phyloP scores from a whole-genome alignment of 2,888 invertebrate genomes.

The Scaptodrosophila latifasciaeformis region DNA sequence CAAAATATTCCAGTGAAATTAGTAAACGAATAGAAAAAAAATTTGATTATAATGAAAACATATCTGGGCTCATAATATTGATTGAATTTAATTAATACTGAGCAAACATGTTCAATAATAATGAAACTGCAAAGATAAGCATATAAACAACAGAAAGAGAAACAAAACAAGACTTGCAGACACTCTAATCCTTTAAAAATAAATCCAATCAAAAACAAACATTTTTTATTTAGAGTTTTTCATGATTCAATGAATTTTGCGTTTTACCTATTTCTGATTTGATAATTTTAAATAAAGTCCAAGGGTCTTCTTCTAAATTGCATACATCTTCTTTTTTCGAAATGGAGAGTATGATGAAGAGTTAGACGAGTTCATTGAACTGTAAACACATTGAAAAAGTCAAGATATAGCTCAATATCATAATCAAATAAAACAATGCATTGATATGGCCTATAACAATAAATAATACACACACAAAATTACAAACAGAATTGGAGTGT shows the following conservation, averaged over 20 bases:
- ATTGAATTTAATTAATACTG: constrained; percentile 49
- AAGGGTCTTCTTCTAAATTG: too few relatives aligned
- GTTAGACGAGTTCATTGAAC: constrained; percentile 45
- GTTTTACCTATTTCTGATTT: too few relatives aligned
- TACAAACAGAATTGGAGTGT: too few relatives aligned
- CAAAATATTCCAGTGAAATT: too few relatives aligned
- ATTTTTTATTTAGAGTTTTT: too few relatives aligned
- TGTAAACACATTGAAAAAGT: constrained; percentile 40
- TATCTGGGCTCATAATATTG: constrained; percentile 37
- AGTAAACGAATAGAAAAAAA: too few relatives aligned
- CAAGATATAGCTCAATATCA: constrained; percentile 50
- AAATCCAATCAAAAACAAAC: too few relatives aligned
- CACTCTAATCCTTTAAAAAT: constrained; percentile 11
- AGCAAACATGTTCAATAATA: constrained; percentile 50
- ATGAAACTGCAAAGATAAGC: constrained; percentile 42
- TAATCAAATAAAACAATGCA: constrained; percentile 38
- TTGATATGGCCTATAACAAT: background rate
- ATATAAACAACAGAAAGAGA: constrained; percentile 33
- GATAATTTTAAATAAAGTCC: too few relatives aligned
- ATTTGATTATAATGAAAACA: too few relatives aligned
- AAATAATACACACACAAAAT: too few relatives aligned
- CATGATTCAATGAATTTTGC: too few relatives aligned
- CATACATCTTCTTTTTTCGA: constrained; percentile 15
- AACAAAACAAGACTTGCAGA: background rate
- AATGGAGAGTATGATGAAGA: constrained; percentile 12